Percentiles rank a stretch among this genome's conserved stretches.
Conservation (phyloP, 2,113 vertebrate genomes). For the Amphiprion percula region DNA sequence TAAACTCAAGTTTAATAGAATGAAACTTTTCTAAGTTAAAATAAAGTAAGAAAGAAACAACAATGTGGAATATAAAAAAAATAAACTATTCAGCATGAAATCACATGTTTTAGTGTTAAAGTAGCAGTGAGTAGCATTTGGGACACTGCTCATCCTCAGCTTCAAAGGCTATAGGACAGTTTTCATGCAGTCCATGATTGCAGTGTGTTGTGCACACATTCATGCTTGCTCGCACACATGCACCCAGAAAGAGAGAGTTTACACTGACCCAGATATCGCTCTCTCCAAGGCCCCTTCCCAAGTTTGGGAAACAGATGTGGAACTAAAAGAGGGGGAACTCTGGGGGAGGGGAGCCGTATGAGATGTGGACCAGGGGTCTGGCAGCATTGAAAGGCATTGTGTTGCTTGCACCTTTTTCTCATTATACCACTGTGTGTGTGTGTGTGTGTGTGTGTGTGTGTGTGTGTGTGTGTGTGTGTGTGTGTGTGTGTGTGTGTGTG, state of each 20-base stretch:
- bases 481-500: constrained; percentile 23
- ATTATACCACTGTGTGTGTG: constrained; percentile 61
- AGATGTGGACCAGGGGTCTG: constrained; percentile 57
- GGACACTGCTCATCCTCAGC: not conserved
- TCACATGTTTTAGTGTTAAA: not conserved
- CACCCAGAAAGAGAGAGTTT: constrained; percentile 38
- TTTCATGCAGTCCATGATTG: constrained; percentile 9
- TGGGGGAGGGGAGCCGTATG: constrained; percentile 74
- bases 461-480: constrained; percentile 41
- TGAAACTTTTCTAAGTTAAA: too few relatives aligned
- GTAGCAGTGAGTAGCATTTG: not conserved
- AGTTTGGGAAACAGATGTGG: constrained; percentile 81
- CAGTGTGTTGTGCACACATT: constrained; percentile 2
- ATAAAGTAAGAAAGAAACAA: not conserved
- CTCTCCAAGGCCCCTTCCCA: constrained; percentile 70
- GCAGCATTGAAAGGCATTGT: constrained; percentile 59
- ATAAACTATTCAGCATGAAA: not conserved
- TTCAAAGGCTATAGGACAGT: constrained; percentile 7
- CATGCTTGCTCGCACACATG: constrained; percentile 6
- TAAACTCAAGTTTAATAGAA: too few relatives aligned
- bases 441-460: constrained; percentile 26
- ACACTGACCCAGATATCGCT: constrained; percentile 75
- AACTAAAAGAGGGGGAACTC: constrained; percentile 85
- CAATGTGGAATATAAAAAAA: not conserved
- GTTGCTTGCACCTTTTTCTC: constrained; percentile 77